Evolutionary conservation across 1,140 invertebrate species (phyloP), one percentile per base, ranked within the genome.

Genomic region (Rhizoglyphus robini): DNA sequence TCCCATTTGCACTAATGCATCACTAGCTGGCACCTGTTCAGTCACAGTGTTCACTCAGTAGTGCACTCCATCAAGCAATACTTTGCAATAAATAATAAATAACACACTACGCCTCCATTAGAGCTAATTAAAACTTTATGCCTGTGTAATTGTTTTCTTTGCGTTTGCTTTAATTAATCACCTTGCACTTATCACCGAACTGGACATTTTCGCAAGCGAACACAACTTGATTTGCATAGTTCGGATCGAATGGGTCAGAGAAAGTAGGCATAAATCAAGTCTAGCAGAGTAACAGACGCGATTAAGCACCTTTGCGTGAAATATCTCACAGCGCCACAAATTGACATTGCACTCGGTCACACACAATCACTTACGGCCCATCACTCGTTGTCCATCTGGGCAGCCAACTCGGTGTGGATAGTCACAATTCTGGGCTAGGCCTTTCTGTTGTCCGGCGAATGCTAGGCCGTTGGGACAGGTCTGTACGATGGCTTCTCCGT

Each of bases 391-490:
- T 30, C 69, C 68, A 62, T 71, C 66, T 0, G 72, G 72, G 65
- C 69, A 71, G 49, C 69, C 67, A 20, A 71, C 70, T 54, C 71
- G 63, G 58, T 73, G 72, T 2, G 72, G 72, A 51, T 73, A 73
- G 51, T 73, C 72, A 57, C 72, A 73, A 47, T 70, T 72, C 23
- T 41, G 20, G 15, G 68, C 49, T 25, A 73, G 62, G 15, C 72
- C 72, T 49, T 68, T 20, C 3, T 89, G 84, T 73, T 88, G 88
- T 0, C 88, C 88, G 32, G 88, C 87, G 76, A 88, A 93, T 2
- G 90, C 88, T 31, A 91, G 75, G 5, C 89, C 89, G 72, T 91
- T 93, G 34, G 89, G 89, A 74, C 89, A 93, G 76, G 67, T 63
- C 48, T 70, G 70, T 23, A 73, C 51, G 41, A 68, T 47, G 0